These are phyloP conservation scores for Sylvilagus bachmani DNA, from an alignment of 2,113 vertebrate species.

Conservation along the genomic window DNA sequence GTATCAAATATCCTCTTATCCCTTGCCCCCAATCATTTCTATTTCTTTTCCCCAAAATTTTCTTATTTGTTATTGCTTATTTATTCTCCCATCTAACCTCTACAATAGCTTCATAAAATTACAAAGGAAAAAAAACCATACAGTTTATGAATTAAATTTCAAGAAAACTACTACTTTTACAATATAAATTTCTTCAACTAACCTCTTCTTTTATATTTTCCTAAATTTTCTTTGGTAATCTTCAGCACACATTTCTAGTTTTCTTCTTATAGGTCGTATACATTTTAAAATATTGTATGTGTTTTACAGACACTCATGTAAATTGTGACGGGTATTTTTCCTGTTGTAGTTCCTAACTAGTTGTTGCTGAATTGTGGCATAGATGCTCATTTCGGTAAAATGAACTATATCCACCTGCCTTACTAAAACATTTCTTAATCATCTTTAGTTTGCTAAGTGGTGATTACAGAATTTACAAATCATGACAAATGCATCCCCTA, in stretches of 20 bases:
- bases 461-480: slow-evolving; percentile 8
- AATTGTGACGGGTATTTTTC: not conserved
- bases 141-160: not conserved
- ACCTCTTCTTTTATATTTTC: not conserved
- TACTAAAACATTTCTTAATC: not conserved
- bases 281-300: slow-evolving; percentile 10
- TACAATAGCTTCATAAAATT: slow-evolving; percentile 5
- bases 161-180: not conserved
- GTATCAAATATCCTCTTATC: not conserved
- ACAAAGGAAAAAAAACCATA: slow-evolving; percentile 25
- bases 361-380: not conserved
- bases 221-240: not conserved
- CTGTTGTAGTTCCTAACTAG: not conserved
- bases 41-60: not conserved
- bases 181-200: not conserved
- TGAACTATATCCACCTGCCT: not conserved
- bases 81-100: not conserved
- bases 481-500: not conserved
- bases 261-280: not conserved
- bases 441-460: not conserved
- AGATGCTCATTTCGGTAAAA: slow-evolving; percentile 1
- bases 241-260: slow-evolving; percentile 16
- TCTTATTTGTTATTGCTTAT: not conserved
- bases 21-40: not conserved
- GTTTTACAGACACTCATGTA: not conserved